Base-by-base conservation (phyloP, 2,113 vertebrate species). In the Amphilophus citrinellus region DNA sequence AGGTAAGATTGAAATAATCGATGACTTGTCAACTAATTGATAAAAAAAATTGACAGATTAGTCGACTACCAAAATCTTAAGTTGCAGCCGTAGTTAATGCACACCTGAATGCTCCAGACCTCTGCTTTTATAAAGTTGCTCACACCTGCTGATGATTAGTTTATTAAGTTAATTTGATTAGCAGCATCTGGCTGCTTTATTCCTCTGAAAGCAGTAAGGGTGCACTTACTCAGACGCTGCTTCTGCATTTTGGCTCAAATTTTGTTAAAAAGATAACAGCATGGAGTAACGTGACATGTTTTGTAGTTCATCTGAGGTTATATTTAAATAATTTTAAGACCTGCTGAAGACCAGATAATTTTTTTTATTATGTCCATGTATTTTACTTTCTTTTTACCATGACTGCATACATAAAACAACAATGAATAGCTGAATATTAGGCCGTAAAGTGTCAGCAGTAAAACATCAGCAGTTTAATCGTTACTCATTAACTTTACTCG, bases 41-140 rank as follows among this genome's bases (percentile, higher is more conserved):
- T 30, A 30, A 30, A 30, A 30, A 30, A 4, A 30, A 30, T 30
- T 30, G 30, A 30, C 30, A 30, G 30, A 30, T 30, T 5, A 30
- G 30, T 30, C 1, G 30, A 30, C 30, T 30, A 30, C 30, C 30
- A 30, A 30, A 30, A 30, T 30, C 30, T 30, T 30, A 4, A 30
- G 30, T 30, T 30, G 30, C 30, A 30, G 30, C 30, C 4, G 30
- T 30, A 30, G 35, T 35, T 7, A 35, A 35, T n/a, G 6, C 37
- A 44, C 13, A 66, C 42, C 37, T 44, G n/a, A 66, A 66, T 66
- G n/a, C 63, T 66, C n/a, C 63, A 66, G 63, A 24, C n/a, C 37
- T 0, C 63, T 66, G 63, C 63, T 44, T 66, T 44, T 20, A 65
- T 35, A 42, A 37, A 66, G 37, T 37, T 44, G 62, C 37, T 66